Evolutionary conservation across 2,113 vertebrate species (phyloP).

Genomic region (Conger conger): DNA sequence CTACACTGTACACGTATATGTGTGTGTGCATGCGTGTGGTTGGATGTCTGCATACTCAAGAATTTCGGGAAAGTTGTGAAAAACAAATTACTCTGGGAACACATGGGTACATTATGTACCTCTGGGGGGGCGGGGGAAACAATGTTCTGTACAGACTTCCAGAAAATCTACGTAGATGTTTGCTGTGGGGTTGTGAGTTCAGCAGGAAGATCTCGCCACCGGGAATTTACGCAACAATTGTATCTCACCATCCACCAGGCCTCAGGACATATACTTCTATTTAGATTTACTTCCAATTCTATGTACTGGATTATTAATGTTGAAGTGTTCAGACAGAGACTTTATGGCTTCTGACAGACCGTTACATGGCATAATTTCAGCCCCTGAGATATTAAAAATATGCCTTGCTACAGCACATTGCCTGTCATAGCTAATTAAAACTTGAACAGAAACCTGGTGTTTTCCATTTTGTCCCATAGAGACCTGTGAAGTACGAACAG

Average conservation of each 20-base stretch:
- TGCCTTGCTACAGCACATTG: no score
- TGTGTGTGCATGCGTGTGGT: no score
- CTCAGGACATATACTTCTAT: no score
- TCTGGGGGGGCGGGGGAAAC: not conserved
- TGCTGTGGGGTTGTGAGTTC: not conserved
- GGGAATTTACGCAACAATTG: not conserved
- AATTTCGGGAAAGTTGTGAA: not conserved
- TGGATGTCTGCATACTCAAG: not conserved
- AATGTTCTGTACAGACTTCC: not conserved
- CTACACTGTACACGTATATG: no score
- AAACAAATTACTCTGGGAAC: not conserved
- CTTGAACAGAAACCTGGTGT: not conserved
- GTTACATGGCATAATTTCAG: no score
- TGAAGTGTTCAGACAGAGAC: not conserved
- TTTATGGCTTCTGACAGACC: no score
- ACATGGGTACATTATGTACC: conserved; percentile 18
- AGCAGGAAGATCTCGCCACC: not conserved
- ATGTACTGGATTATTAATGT: not conserved
- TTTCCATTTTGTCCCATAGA: not conserved
- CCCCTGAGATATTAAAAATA: no score
- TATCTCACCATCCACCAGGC: not conserved
- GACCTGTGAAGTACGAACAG: not conserved
- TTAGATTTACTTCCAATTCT: not conserved
- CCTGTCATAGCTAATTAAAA: not conserved
- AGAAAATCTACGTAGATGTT: not conserved